Evolutionary conservation across 2,888 invertebrate species (phyloP).

Genomic region (Thera britannica): DNA sequence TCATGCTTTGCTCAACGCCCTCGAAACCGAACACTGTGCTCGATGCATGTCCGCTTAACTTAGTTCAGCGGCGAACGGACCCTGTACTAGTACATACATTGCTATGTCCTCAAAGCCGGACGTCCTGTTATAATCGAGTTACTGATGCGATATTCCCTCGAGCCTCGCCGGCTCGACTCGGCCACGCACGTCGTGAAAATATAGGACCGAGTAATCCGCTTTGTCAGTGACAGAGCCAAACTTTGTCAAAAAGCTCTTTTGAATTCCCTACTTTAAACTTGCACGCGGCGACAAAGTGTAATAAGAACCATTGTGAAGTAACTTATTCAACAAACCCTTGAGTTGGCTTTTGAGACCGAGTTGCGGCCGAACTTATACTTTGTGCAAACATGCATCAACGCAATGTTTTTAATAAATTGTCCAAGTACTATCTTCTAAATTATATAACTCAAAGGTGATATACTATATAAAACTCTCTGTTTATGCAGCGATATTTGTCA

Average conservation of each 20-base stretch:
- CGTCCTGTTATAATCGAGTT: slow-evolving; percentile 62
- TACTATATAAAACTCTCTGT: no score
- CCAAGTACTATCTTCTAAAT: no score
- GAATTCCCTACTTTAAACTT: slow-evolving; percentile 68
- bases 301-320: slow-evolving; percentile 62
- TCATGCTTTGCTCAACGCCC: slow-evolving; percentile 34
- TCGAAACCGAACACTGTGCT: slow-evolving; percentile 13
- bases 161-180: slow-evolving; percentile 27
- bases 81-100: not conserved
- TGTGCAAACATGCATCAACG: slow-evolving; percentile 17
- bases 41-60: slow-evolving; percentile 7
- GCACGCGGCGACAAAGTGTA: slow-evolving; percentile 65
- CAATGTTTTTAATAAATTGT: slow-evolving; percentile 6
- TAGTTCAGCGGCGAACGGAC: slow-evolving; percentile 7
- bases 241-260: slow-evolving; percentile 68
- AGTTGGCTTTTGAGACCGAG: slow-evolving; percentile 38
- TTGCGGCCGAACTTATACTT: slow-evolving; percentile 24
- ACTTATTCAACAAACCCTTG: slow-evolving; percentile 52
- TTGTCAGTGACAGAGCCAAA: slow-evolving; percentile 61
- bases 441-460: no score
- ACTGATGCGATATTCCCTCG: slow-evolving; percentile 58
- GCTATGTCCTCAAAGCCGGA: slow-evolving; percentile 41
- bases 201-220: slow-evolving; percentile 63
- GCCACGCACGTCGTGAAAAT: slow-evolving; percentile 46
- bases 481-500: no score